Base-by-base conservation (phyloP, 2,113 vertebrate species). In the Cyanoderma ruficeps region DNA sequence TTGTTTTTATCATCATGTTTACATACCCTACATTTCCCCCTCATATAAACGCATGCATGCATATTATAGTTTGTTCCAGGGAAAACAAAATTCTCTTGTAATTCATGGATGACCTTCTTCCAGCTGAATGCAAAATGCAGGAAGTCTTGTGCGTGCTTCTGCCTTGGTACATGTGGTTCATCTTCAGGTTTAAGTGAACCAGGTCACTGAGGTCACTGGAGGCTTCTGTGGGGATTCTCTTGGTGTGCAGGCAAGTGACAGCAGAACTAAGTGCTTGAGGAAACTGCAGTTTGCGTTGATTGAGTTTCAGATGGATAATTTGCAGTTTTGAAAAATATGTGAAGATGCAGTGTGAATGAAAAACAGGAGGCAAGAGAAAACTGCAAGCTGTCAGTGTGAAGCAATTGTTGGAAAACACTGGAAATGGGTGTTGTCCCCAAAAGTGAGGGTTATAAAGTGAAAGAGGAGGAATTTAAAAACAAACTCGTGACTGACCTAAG, bases 1-100 rank as follows among this genome's bases (percentile, higher is more conserved):
- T 85, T 91, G 46, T 19, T 94, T 94, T 89, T 94, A 65, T 74
- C 41, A 21, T 78, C 15, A 2, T 57, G n/a, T 84, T 92, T 90
- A 42, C 50, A 9, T 74, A 41, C 8, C 74, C n/a, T 12, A 59
- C 21, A n/a, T 65, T 85, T 92, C 4, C 20, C 10, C 11, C 17
- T 67, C 30, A 8, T 57, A 35, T 70, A 61, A 65, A 75, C 0
- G 0, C 39, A 44, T 30, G 67, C 13, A 2, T 50, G 37, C 24
- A 2, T 67, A 18, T 60, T 84, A 31, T 4, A 46, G 47, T 81
- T 80, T 84, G 18, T 59, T 94, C 21, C 52, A 53, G 69, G 14
- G 56, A 84, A 82, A 93, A 15, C n/a, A 35, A 74, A 74, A 56
- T 56, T 71, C 1, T 52, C 8, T 23, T 31, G 28, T 71, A 85